Conservation (phyloP, 2,888 invertebrate genomes). For the Pyrrhosoma nymphula region DNA sequence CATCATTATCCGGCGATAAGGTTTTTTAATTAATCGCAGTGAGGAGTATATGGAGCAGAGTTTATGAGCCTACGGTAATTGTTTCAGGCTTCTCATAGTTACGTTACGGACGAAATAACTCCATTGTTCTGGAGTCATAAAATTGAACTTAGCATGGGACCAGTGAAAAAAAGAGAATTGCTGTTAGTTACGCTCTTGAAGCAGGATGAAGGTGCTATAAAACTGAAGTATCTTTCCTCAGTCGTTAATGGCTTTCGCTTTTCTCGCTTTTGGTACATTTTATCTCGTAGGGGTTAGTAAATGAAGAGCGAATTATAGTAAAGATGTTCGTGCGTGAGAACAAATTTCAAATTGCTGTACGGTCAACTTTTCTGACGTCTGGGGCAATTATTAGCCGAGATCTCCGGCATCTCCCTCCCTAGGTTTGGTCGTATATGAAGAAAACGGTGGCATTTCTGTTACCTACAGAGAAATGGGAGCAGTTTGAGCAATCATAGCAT, state of each 20-base stretch:
- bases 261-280: background rate
- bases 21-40: slow-evolving; percentile 13
- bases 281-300: background rate
- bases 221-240: background rate
- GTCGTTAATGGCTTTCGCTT: background rate
- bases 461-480: too few relatives aligned
- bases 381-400: background rate
- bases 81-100: slow-evolving; percentile 19
- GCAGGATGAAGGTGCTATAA: background rate
- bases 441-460: too few relatives aligned
- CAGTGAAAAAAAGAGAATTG: background rate
- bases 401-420: background rate
- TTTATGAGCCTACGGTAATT: background rate
- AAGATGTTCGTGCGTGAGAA: background rate
- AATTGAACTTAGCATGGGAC: slow-evolving; percentile 23
- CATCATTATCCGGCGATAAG: background rate
- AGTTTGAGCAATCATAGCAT: background rate
- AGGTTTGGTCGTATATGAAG: background rate
- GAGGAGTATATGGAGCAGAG: background rate
- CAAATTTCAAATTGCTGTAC: background rate
- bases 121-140: slow-evolving; percentile 43
- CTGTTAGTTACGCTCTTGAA: slow-evolving; percentile 36
- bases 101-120: slow-evolving; percentile 13
- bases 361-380: background rate
- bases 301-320: background rate